These are phyloP conservation scores for Caenorhabditis japonica DNA, from an alignment of 2,888 invertebrate species.

Conservation along the genomic window DNA sequence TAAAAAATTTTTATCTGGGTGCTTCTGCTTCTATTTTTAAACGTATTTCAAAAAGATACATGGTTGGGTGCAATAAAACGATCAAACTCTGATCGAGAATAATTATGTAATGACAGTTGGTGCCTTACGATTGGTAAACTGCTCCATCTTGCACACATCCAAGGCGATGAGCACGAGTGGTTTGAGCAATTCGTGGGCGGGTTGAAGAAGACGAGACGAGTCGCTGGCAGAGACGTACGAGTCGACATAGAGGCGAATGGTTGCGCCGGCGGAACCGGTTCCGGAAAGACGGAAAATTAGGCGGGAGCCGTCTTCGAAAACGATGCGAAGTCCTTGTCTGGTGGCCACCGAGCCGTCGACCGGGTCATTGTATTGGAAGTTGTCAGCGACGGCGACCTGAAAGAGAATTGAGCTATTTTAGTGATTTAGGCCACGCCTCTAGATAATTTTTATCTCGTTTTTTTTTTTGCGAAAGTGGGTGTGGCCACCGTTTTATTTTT, in stretches of 20 bases:
- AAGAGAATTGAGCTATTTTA: too few relatives aligned
- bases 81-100: too few relatives aligned
- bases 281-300: slow-evolving; percentile 94
- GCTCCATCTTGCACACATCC: slow-evolving; percentile 85
- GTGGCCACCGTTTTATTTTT: too few relatives aligned
- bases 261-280: slow-evolving; percentile 97
- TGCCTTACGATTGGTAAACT: slow-evolving; percentile 88
- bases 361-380: slow-evolving; percentile 95
- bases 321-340: slow-evolving; percentile 87
- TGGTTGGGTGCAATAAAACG: too few relatives aligned
- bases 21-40: too few relatives aligned
- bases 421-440: too few relatives aligned
- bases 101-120: slow-evolving; percentile 93
- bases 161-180: slow-evolving; percentile 91
- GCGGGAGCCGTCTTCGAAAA: slow-evolving; percentile 94
- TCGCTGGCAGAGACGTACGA: slow-evolving; percentile 86
- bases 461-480: not conserved
- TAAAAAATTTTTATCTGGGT: too few relatives aligned
- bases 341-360: slow-evolving; percentile 90
- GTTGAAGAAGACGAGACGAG: slow-evolving; percentile 79
- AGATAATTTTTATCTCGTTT: too few relatives aligned
- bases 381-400: slow-evolving; percentile 86
- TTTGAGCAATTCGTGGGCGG: slow-evolving; percentile 84
- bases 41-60: too few relatives aligned
- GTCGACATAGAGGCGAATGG: slow-evolving; percentile 94